phyloP scores from a whole-genome alignment of 2,888 invertebrate genomes.

The Eristalinus aeneus region DNA sequence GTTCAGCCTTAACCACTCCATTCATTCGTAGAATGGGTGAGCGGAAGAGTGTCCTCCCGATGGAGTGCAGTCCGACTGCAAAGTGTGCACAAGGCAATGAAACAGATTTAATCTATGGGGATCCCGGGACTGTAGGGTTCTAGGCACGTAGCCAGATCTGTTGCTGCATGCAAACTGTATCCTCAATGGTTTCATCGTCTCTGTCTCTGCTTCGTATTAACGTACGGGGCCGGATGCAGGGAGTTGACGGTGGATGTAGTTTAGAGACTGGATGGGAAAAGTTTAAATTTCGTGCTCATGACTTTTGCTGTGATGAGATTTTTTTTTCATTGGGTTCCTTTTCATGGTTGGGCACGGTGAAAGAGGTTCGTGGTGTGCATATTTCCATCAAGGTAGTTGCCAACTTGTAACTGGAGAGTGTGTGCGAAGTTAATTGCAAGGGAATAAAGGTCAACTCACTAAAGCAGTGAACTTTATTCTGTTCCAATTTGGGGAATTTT shows the following conservation, averaged over 20 bases:
- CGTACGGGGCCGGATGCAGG: not conserved
- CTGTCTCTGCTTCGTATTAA: conserved; percentile 36
- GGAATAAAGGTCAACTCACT: not conserved
- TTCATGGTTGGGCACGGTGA: not conserved
- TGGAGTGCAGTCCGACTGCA: no score
- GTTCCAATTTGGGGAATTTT: no score
- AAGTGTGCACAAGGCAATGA: not conserved
- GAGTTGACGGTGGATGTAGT: not conserved
- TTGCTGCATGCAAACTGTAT: conserved; percentile 1
- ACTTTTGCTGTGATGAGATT: not conserved
- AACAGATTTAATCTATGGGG: not conserved
- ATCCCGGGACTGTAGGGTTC: not conserved
- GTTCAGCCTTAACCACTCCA: no score
- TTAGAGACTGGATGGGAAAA: conserved; percentile 30
- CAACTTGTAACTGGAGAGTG: conserved; percentile 8
- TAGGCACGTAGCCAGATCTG: not conserved
- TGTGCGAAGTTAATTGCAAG: conserved; percentile 1
- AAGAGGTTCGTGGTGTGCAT: not conserved
- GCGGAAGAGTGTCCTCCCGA: no score
- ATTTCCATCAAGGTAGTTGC: conserved; percentile 5
- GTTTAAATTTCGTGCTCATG: conserved; percentile 4
- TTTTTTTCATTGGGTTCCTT: not conserved
- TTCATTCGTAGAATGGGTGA: no score
- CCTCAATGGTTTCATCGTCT: conserved; percentile 47
- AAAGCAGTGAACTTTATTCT: not conserved